Evolutionary conservation across 2,113 vertebrate species (phyloP).

Genomic region (Microtus richardsoni): DNA sequence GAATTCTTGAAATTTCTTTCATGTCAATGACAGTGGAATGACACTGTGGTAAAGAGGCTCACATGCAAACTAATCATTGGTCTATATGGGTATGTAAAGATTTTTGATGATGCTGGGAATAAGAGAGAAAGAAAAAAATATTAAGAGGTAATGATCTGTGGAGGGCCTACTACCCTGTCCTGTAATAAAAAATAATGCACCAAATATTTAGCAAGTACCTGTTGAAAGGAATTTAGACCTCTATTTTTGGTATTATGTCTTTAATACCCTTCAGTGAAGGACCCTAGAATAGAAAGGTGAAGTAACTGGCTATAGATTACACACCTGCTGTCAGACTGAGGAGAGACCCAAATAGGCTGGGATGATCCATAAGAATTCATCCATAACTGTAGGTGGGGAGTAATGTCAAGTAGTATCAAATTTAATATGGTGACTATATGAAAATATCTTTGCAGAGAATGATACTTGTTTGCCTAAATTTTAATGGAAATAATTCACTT

Average conservation of each 20-base stretch:
- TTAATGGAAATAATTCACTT: not conserved
- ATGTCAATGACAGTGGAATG: not conserved
- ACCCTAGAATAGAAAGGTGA: not conserved
- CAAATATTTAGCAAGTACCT: not conserved
- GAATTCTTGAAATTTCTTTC: not conserved
- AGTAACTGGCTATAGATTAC: not conserved
- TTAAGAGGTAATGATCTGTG: not conserved
- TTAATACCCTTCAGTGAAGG: no score
- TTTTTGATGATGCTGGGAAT: not conserved
- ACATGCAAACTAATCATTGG: not conserved
- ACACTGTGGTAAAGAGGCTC: not conserved
- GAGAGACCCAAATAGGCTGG: not conserved
- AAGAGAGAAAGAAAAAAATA: not conserved
- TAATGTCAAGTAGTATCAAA: not conserved
- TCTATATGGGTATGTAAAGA: not conserved
- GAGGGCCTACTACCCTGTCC: not conserved
- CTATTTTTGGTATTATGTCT: not conserved
- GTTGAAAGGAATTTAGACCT: not conserved
- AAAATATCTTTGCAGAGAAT: not conserved
- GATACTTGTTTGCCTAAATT: not conserved
- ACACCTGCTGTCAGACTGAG: not conserved
- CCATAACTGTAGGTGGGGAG: no score
- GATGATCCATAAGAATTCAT: not conserved
- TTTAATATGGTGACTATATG: not conserved
- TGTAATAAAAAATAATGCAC: not conserved